phyloP scores from a whole-genome alignment of 2,113 vertebrate genomes.

The Fregata magnificens region DNA sequence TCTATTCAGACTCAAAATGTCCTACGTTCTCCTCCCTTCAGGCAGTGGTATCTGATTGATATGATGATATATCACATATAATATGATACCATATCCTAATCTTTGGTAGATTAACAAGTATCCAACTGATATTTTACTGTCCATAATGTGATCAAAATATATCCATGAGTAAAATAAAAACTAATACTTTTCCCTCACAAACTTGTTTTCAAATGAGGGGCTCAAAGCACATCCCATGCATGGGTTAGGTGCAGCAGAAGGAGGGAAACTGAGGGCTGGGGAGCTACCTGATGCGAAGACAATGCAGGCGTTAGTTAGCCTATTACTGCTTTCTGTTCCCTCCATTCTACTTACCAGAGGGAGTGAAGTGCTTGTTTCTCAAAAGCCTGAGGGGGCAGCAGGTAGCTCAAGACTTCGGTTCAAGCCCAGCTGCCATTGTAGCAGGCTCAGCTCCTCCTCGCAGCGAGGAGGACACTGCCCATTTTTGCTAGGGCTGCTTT shows the following conservation, averaged over 20 bases:
- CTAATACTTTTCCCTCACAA: not conserved
- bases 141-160: not conserved
- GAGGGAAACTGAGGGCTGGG: not conserved
- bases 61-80: no score
- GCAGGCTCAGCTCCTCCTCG: not conserved
- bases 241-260: not conserved
- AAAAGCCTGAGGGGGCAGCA: not conserved
- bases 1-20: not conserved
- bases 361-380: not conserved
- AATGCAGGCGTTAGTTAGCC: not conserved
- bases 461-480: not conserved
- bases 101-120: not conserved
- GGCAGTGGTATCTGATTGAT: no score
- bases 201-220: not conserved
- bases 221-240: not conserved
- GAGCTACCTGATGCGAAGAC: not conserved
- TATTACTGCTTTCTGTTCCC: not conserved
- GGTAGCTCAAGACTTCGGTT: not conserved
- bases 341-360: not conserved
- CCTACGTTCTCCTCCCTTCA: not conserved
- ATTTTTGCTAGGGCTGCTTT: not conserved
- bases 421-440: accelerated
- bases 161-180: not conserved
- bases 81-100: no score
- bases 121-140: not conserved